Evolutionary conservation across 2,888 invertebrate species (phyloP), one percentile per base, ranked within the genome.

Genomic region (Metacarcinus magister): DNA sequence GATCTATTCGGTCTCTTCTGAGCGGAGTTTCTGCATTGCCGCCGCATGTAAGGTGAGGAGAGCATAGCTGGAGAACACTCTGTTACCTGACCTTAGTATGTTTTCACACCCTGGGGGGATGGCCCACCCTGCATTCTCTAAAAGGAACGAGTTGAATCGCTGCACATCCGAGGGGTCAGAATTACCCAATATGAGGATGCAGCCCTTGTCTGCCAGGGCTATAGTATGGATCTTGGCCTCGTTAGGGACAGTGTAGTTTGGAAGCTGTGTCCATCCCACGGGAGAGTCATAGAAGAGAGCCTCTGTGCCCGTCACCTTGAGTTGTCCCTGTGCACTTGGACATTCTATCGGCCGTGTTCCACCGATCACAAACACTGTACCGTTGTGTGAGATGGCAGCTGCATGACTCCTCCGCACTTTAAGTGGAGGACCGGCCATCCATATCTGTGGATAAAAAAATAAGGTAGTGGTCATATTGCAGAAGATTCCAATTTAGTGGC

Each of bases 281-380:
- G 67, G 92, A 44, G 94, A 94, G 28, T 89, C 96, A 5, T 32
- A 23, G 92, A 92, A 95, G 43, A 96, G 89, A 5, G 92, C 95
- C 92, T 96, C 96, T 54, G 96, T 96, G 23, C 96, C 96, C 10
- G 96, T 96, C n/a, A 96, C 93, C 90, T 95, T 96, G 44, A 95
- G 87, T 32, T 67, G 94, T n/a, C 94, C 95, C 43, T 94, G 94
- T 43, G 95, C 96, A 60, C 96, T 96, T 43, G 96, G 96, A 60
- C 96, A 96, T 48, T 96, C 96, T 75, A 96, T 94, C 23, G 96
- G 96, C 39, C 96, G 91, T n/a, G 87, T 43, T 32, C 96, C 96
- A 16, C 96, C 96, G 13, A 96, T 48, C 23, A 96, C 96, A 32
- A 93, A 96, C 44, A 96, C 92, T 16, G 94, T 95, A 13, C 94